Conservation (phyloP, 2,113 vertebrate species). For the Chionodraco myersi region DNA sequence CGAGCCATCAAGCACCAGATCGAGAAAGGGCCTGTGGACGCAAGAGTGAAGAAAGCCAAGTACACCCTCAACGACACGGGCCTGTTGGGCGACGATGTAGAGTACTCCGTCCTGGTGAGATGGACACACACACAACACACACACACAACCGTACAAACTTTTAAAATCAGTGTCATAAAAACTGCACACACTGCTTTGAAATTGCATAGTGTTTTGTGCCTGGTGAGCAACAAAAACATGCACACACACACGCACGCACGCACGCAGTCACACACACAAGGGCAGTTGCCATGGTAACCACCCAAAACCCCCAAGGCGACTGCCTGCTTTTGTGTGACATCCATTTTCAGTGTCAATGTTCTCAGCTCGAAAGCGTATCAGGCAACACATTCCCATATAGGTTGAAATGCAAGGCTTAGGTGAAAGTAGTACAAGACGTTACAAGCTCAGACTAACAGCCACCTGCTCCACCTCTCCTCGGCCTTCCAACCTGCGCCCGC, state of each 20-base stretch:
- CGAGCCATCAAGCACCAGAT: conserved; percentile 99
- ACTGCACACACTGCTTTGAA: conserved; percentile 43
- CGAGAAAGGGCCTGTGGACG: conserved; percentile 97
- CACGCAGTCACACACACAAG: conserved; percentile 15
- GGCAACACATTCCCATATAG: conserved; percentile 50
- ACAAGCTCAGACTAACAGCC: conserved; percentile 46
- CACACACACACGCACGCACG: background rate
- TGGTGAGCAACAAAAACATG: conserved; percentile 39
- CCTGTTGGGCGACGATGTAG: conserved; percentile 94
- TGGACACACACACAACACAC: background rate
- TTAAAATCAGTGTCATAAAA: conserved; percentile 11
- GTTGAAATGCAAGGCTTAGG: conserved; percentile 23
- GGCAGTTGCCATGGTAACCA: conserved; percentile 72
- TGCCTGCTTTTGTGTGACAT: conserved; percentile 74
- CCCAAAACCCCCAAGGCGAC: conserved; percentile 51
- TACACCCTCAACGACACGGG: conserved; percentile 97
- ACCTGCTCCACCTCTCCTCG: conserved; percentile 8
- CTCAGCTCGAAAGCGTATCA: conserved; percentile 41
- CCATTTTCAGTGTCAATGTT: conserved; percentile 75
- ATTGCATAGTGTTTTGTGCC: conserved; percentile 46
- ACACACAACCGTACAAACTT: background rate
- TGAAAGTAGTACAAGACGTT: conserved; percentile 43
- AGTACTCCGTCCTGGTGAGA: conserved; percentile 91
- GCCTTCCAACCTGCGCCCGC: conserved; percentile 32
- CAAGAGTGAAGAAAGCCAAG: conserved; percentile 95